These are phyloP conservation scores for Globicephala melas DNA, from an alignment of 2,113 vertebrate genomes.

Conservation along the genomic window DNA sequence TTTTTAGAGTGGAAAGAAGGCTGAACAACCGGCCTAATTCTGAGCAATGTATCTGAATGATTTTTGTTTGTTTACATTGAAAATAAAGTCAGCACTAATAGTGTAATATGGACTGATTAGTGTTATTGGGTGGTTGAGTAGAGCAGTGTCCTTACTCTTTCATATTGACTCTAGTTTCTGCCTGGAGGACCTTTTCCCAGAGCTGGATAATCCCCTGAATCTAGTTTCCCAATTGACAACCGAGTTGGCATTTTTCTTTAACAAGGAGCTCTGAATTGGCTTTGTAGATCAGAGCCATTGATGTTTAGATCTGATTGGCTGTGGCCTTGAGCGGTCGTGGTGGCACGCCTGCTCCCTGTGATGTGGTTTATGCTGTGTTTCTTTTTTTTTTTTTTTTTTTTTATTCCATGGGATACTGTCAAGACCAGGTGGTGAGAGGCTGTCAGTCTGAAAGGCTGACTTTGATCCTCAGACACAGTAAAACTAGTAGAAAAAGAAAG, in stretches of 20 bases:
- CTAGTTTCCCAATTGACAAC: neutral
- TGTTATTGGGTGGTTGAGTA: neutral
- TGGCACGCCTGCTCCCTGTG: neutral
- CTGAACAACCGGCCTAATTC: neutral
- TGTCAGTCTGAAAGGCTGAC: neutral
- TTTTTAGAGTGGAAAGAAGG: neutral
- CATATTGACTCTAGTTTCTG: neutral
- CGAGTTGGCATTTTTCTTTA: conserved; percentile 46
- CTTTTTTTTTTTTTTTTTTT: neutral
- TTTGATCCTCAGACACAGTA: conserved; percentile 25
- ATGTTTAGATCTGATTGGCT: conserved; percentile 46
- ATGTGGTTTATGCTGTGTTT: neutral
- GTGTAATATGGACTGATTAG: neutral
- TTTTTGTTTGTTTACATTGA: neutral
- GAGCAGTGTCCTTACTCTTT: neutral
- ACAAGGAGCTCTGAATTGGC: neutral
- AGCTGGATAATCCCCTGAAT: conserved; percentile 20
- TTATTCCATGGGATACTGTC: neutral
- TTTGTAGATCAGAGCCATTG: conserved; percentile 47
- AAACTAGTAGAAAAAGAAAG: conserved; percentile 4
- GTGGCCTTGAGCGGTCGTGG: neutral
- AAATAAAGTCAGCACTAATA: neutral
- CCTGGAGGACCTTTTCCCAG: neutral
- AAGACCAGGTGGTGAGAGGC: conserved; percentile 8
- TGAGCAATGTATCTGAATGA: neutral